Evolutionary conservation across 1,140 invertebrate genomes (phyloP).

Genomic region (Drosophila lacteicornis): DNA sequence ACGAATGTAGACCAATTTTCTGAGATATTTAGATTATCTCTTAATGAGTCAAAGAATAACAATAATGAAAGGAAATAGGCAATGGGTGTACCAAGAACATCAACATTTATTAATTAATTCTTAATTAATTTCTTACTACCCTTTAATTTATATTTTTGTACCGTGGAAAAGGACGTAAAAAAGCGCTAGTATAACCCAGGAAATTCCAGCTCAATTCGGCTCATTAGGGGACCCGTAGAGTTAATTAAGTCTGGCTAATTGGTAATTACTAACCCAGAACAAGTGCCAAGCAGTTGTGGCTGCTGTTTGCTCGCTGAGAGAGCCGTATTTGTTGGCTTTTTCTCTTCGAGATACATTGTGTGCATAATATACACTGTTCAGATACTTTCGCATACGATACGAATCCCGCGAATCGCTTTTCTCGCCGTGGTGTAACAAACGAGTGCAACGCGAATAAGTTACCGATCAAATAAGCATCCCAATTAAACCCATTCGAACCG

Average conservation of each 20-base stretch:
- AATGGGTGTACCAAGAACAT: neutral
- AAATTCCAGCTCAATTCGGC: slow-evolving; percentile 47
- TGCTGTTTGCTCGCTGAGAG: slow-evolving; percentile 1
- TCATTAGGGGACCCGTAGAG: slow-evolving; percentile 26
- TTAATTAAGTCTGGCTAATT: slow-evolving; percentile 40
- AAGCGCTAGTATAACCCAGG: neutral
- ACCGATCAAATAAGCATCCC: slow-evolving; percentile 18
- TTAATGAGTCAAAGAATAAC: neutral
- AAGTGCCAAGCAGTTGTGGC: slow-evolving; percentile 14
- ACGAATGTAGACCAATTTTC: neutral
- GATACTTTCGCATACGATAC: slow-evolving; percentile 7
- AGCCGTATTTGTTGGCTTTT: neutral
- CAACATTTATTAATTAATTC: neutral
- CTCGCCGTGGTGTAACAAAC: slow-evolving; percentile 74
- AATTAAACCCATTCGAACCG: slow-evolving; percentile 62
- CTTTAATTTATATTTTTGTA: neutral
- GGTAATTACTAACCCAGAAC: slow-evolving; percentile 40
- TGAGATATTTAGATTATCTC: too few species aligned
- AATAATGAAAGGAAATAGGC: neutral
- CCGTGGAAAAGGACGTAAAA: neutral
- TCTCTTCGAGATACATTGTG: slow-evolving; percentile 15
- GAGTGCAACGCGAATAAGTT: slow-evolving; percentile 57
- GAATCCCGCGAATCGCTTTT: slow-evolving; percentile 53
- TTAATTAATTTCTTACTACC: neutral
- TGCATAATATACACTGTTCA: slow-evolving; percentile 13